phyloP scores from a whole-genome alignment of 2,797 vertebrate genomes.

The Pseudotriccus pelzelni region DNA sequence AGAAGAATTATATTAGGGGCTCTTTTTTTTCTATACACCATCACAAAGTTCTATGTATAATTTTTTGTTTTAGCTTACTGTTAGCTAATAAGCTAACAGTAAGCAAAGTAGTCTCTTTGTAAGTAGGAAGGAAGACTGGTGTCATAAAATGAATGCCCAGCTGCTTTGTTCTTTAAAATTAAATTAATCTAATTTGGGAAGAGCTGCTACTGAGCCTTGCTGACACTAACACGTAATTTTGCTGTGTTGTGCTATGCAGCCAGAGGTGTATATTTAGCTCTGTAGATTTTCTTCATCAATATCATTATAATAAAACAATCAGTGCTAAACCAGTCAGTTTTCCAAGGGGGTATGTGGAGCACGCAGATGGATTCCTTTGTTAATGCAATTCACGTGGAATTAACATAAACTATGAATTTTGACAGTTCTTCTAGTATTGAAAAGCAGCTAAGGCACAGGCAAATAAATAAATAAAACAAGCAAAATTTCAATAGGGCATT shows the following conservation, averaged over 20 bases:
- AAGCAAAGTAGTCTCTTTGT: not conserved
- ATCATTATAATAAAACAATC: not conserved
- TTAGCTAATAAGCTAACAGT: not conserved
- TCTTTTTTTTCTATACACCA: not conserved
- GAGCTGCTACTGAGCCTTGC: not conserved
- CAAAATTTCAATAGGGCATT: not conserved
- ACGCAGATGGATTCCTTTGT: slow-evolving; percentile 17
- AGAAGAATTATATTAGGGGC: not conserved
- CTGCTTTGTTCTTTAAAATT: slow-evolving; percentile 20
- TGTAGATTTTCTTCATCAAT: not conserved
- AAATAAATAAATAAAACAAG: not conserved
- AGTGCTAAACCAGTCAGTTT: slow-evolving; percentile 3
- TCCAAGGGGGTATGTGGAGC: not conserved
- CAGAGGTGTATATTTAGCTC: not conserved
- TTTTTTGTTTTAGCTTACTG: no score
- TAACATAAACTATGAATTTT: slow-evolving; percentile 8
- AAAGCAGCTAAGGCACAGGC: not conserved
- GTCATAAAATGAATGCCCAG: not conserved
- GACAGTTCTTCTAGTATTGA: not conserved
- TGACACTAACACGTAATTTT: not conserved
- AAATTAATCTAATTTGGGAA: not conserved
- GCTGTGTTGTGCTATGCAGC: not conserved
- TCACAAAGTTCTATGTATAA: not conserved
- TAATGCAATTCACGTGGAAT: not conserved
- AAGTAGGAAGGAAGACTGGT: not conserved